Evolutionary conservation across 1,140 invertebrate species (phyloP).

Genomic region (Hirudo medicinalis): DNA sequence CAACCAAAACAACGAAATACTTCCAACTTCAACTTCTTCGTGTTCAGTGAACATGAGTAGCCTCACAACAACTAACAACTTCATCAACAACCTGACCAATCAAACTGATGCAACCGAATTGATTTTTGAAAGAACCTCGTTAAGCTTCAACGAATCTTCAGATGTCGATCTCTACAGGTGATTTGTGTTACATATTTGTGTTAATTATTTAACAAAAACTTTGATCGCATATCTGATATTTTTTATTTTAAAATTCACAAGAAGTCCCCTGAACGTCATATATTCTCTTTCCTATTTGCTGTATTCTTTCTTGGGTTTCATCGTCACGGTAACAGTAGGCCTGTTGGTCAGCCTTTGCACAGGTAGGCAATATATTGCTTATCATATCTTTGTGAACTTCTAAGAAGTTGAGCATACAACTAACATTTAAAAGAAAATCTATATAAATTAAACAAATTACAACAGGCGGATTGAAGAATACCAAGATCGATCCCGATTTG

Average conservation of each 20-base stretch:
- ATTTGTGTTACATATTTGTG: background rate
- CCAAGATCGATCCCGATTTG: too few species aligned
- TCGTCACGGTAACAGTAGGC: conserved; percentile 13
- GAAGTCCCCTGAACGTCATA: conserved; percentile 35
- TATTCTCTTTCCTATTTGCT: conserved; percentile 19
- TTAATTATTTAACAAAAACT: background rate
- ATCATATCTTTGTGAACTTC: background rate
- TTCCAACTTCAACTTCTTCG: conserved; percentile 4
- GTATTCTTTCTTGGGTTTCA: conserved; percentile 14
- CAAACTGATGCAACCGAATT: background rate
- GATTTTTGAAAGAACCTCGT: background rate
- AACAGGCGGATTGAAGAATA: too few species aligned
- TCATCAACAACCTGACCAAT: background rate
- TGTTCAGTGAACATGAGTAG: background rate
- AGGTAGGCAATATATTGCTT: background rate
- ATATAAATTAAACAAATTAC: too few species aligned
- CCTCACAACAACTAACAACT: background rate
- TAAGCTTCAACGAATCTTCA: background rate
- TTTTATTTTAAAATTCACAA: conserved; percentile 28
- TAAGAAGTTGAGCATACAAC: too few species aligned
- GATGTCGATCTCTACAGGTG: too few species aligned
- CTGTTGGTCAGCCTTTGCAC: conserved; percentile 16
- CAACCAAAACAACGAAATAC: conserved; percentile 14
- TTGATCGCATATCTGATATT: background rate
- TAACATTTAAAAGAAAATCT: too few species aligned